Evolutionary conservation across 2,888 invertebrate species (phyloP).

Genomic region (Macaria liturata): DNA sequence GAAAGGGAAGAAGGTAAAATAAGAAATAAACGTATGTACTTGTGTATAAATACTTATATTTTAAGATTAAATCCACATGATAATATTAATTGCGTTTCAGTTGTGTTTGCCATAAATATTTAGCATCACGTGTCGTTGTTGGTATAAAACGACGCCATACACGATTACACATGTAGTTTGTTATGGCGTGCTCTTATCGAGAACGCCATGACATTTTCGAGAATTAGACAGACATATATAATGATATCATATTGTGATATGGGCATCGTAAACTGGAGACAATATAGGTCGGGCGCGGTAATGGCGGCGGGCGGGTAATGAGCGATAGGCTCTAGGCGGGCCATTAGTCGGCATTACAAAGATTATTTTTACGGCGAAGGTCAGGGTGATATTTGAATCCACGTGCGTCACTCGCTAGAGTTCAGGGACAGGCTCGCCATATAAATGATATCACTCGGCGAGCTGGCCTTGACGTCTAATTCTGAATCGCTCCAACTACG

Average conservation of each 20-base stretch:
- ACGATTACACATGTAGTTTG: constrained; percentile 1
- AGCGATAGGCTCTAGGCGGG: constrained; percentile 36
- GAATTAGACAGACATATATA: constrained; percentile 2
- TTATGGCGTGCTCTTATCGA: neutral
- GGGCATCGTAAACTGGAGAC: constrained; percentile 10
- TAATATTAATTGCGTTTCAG: constrained; percentile 18
- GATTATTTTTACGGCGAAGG: constrained; percentile 71
- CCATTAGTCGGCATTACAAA: constrained; percentile 55
- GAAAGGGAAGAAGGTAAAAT: constrained; percentile 61
- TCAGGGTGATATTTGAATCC: constrained; percentile 74
- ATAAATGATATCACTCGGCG: constrained; percentile 77
- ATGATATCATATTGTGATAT: constrained; percentile 6
- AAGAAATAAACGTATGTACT: constrained; percentile 31
- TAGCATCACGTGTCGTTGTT: constrained; percentile 9
- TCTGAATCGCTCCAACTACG: constrained; percentile 75
- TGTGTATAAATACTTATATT: constrained; percentile 13
- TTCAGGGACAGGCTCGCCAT: constrained; percentile 77
- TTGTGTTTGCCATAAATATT: neutral
- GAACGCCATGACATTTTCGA: neutral
- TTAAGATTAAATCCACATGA: constrained; percentile 22
- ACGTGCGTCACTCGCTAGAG: constrained; percentile 76
- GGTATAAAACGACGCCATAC: constrained; percentile 2
- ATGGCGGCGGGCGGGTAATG: constrained; percentile 26
- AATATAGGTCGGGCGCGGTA: constrained; percentile 36
- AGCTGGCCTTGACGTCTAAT: constrained; percentile 75